A percentile compares a stretch with the other conserved stretches of the same genome.
Conservation (phyloP, 1,140 invertebrate species). For the Schlechtendalia chinensis region DNA sequence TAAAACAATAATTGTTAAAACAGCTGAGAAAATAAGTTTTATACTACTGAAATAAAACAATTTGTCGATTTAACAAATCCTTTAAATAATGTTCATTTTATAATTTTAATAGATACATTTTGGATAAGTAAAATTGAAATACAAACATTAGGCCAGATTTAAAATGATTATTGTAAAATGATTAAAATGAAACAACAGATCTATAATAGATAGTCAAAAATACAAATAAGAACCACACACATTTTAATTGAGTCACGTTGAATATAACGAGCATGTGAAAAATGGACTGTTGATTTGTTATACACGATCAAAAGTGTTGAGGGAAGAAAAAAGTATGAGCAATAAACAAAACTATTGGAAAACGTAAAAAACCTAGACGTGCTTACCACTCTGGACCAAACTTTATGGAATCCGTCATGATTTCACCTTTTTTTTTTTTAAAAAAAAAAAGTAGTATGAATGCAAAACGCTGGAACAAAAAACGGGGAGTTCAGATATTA, state of each 20-base stretch:
- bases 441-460: conserved; percentile 33
- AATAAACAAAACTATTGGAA: neutral
- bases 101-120: neutral
- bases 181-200: neutral
- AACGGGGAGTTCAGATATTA: conserved; percentile 1
- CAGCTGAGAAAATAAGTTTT: neutral
- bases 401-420: conserved; percentile 71
- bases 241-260: neutral
- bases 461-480: conserved; percentile 27
- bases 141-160: neutral
- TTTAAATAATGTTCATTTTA: neutral
- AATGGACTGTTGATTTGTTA: neutral
- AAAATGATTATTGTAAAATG: neutral
- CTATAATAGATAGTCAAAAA: neutral
- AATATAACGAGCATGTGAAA: too few relatives aligned
- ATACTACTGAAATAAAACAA: neutral
- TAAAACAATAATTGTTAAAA: neutral
- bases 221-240: neutral
- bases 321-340: neutral
- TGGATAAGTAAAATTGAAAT: neutral
- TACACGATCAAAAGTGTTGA: neutral
- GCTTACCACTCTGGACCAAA: conserved; percentile 70
- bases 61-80: neutral
- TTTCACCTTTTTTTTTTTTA: conserved; percentile 42
- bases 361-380: conserved; percentile 27